Base-by-base conservation (phyloP, 23 tunicate species). In the Botrylloides violaceus region DNA sequence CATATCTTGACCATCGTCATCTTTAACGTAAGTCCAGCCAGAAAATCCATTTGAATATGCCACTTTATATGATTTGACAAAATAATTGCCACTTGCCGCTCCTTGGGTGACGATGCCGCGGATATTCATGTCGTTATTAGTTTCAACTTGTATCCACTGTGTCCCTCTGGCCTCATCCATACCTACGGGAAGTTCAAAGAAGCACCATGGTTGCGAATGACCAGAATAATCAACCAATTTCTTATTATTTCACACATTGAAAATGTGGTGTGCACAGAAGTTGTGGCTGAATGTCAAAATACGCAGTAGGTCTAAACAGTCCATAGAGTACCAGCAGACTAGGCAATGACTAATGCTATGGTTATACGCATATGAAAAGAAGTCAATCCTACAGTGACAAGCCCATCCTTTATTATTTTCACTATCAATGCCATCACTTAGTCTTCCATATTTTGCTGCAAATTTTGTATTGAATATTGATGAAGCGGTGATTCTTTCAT, bases 21-120 rank as follows among this genome's bases (percentile, higher is more conserved):
- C 37, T 43, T 68, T 43, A 4, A 68, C 57, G 37, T 4, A 43
- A 35, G 0, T 68, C 56, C 58, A 68, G 6, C 12, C 1, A 7
- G 0, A 5, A 18, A 26, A 0, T 4, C 28, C 29, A 68, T 68
- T 3, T 0, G 74, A 39, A 68, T 36, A 68, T 37, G 56, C 56
- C 6, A 68, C 4, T 37, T 19, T 2, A 25, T 12, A 68, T 4
- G 74, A 37, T 43, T 68, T 37, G 20, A 68, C 74, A 68, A 29
- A 63, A 28, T 68, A 68, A 19, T 68, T 9, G 19, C 74, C 74
- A 28, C 9, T n/a, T 32, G 18, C 58, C 24, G 74, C 36, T 36
- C 74, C 74, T 68, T 68, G 74, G 4, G 74, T 68, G n/a, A 43
- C n/a, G 29, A 68, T 68, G 5, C 74, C 74, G 26, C 58, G 24